phyloP scores from a whole-genome alignment of 2,888 invertebrate species.

The Dorcus hopei region DNA sequence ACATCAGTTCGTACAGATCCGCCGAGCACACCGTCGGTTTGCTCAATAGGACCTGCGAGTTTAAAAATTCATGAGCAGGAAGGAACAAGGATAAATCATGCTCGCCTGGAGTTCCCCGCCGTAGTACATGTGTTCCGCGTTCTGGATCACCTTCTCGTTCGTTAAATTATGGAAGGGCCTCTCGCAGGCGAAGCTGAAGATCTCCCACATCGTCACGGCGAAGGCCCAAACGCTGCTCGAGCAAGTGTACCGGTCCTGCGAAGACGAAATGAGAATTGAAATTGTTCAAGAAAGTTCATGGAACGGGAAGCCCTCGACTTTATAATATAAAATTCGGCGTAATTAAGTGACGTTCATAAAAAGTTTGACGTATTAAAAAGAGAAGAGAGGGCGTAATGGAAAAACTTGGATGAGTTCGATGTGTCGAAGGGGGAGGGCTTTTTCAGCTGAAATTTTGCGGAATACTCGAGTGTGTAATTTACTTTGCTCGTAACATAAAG shows the following conservation, averaged over 20 bases:
- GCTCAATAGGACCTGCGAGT: slow-evolving; percentile 55
- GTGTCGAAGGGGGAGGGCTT: too few relatives aligned
- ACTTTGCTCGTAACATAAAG: too few relatives aligned
- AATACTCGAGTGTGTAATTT: too few relatives aligned
- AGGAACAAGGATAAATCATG: neutral
- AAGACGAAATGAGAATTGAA: slow-evolving; percentile 1
- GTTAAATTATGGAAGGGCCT: slow-evolving; percentile 59
- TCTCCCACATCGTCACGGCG: slow-evolving; percentile 65
- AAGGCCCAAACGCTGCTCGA: slow-evolving; percentile 63
- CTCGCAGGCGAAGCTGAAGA: slow-evolving; percentile 58
- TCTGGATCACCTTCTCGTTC: slow-evolving; percentile 62
- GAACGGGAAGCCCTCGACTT: neutral
- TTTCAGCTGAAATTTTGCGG: too few relatives aligned
- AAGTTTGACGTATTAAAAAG: too few relatives aligned
- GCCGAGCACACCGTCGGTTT: slow-evolving; percentile 73
- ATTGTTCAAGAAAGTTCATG: neutral
- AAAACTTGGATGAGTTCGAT: too few relatives aligned
- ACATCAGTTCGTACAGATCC: slow-evolving; percentile 73
- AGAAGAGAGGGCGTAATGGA: too few relatives aligned
- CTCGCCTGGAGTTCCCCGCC: slow-evolving; percentile 59
- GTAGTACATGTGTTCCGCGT: slow-evolving; percentile 64
- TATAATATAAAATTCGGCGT: too few relatives aligned
- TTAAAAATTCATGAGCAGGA: neutral
- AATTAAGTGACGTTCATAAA: too few relatives aligned
- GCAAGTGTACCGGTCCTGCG: slow-evolving; percentile 62